phyloP scores from a whole-genome alignment of 2,888 invertebrate genomes.

The Ophion slaviceki region DNA sequence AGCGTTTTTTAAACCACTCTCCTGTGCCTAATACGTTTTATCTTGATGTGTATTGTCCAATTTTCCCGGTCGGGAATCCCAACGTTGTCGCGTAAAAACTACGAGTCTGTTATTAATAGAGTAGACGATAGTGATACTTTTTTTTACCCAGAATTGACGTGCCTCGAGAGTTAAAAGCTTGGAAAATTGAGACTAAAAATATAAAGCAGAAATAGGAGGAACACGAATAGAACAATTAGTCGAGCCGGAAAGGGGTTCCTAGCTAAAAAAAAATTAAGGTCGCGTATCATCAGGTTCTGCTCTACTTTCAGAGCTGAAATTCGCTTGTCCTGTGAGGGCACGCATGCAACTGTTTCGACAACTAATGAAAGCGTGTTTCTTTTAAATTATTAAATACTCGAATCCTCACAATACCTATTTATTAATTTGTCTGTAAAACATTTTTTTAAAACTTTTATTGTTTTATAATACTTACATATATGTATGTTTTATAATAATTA shows the following conservation, averaged over 20 bases:
- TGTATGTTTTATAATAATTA: too few relatives aligned
- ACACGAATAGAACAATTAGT: neutral
- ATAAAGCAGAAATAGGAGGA: neutral
- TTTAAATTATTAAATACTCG: too few relatives aligned
- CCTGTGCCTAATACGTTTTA: neutral
- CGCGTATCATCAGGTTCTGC: neutral
- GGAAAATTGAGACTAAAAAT: constrained; percentile 21
- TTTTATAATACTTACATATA: too few relatives aligned
- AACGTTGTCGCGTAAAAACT: constrained; percentile 7
- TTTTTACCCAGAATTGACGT: constrained; percentile 12
- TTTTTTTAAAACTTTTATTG: too few relatives aligned
- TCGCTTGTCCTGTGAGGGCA: neutral
- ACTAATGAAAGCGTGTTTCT: too few relatives aligned
- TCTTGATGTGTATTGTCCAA: neutral
- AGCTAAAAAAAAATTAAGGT: neutral
- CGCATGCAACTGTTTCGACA: too few relatives aligned
- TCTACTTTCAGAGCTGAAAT: neutral
- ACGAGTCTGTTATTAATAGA: constrained; percentile 11
- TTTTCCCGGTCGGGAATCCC: constrained; percentile 58
- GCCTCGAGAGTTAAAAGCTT: constrained; percentile 1
- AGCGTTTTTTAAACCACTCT: neutral
- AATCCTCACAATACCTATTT: too few relatives aligned
- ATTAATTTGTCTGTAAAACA: too few relatives aligned
- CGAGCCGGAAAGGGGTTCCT: neutral
- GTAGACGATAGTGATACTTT: constrained; percentile 2